Percentiles rank a stretch among this genome's conserved stretches.
Evolutionary conservation across 2,888 invertebrate species (phyloP).

Genomic region (Napeogenes inachia): DNA sequence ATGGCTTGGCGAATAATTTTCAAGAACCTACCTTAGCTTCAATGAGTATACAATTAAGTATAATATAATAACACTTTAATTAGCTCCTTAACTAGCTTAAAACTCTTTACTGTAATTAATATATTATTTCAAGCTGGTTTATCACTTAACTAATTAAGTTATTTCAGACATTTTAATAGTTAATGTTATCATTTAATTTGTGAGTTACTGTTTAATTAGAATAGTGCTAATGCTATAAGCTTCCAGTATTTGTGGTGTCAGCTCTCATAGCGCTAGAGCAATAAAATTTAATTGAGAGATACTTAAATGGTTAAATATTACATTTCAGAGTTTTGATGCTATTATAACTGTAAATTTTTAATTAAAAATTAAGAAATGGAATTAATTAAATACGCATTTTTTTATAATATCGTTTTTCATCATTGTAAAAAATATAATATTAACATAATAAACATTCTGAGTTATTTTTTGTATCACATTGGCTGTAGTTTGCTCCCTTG

Average conservation of each 20-base stretch:
- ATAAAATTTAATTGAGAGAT: conserved; percentile 5
- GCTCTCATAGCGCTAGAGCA: background rate
- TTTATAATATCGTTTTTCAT: too few relatives aligned
- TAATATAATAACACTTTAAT: background rate
- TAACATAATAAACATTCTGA: too few relatives aligned
- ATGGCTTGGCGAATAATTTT: too few relatives aligned
- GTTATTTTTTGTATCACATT: too few relatives aligned
- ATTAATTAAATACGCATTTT: too few relatives aligned
- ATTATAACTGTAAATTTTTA: background rate
- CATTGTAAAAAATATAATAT: too few relatives aligned
- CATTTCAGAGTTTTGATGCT: background rate
- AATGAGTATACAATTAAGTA: background rate
- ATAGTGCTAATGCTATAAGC: conserved; percentile 4
- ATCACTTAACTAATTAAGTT: conserved; percentile 5
- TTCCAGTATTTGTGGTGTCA: background rate
- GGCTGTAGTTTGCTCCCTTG: too few relatives aligned
- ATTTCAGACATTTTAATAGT: conserved; percentile 1
- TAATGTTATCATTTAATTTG: conserved; percentile 3
- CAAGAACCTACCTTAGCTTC: background rate
- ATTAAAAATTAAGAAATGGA: background rate
- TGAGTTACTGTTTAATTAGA: conserved; percentile 2
- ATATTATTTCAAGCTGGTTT: background rate
- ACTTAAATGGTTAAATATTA: background rate
- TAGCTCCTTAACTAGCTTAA: background rate
- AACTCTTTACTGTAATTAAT: background rate